Base-by-base conservation (phyloP, 2,797 vertebrate genomes). In the Synanceia verrucosa region DNA sequence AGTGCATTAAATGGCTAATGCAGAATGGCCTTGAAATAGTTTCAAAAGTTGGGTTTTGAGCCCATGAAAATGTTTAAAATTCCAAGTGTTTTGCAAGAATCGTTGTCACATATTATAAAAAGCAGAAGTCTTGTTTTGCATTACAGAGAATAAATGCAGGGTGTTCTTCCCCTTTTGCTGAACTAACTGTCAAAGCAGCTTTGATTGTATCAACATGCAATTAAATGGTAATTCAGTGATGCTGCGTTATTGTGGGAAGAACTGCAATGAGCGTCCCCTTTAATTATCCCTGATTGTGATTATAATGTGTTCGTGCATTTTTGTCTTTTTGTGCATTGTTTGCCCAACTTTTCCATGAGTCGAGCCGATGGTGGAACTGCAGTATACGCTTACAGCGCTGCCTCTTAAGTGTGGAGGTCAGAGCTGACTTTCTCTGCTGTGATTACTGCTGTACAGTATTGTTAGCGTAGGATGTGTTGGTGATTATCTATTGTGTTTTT, bases 201-300 rank as follows among this genome's bases (percentile, higher is more conserved):
- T 67, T 81, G 85, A 87, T 84, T 77, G 82, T 84, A 73, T 88
- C 87, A 89, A 89, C 88, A 84, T 85, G 78, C 51, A 88, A 88
- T 90, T 88, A 86, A 84, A 90, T 86, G 78, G 73, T 90, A 86
- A 90, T 90, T 79, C 67, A 19, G 66, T 8, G 80, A 78, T 52
- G 82, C 65, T 24, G 67, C 4, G 59, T 75, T 79, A 76, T 76
- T 84, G 68, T 81, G 48, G 60, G 66, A 71, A 70, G 74, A 60
- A 5, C 75, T 36, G 74, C 75, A 37, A n/a, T 36, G 76, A 76
- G 43, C 65, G 6, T 73, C 65, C 82, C 83, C 87, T 86, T 84
- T 81, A 85, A 91, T 90, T 86, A 86, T 79, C 79, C n/a, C 72
- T 87, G 85, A 90, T 88, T 87, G 83, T 89, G 78, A 90, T 91